These are phyloP conservation scores for Micrastur ruficollis DNA, from an alignment of 2,797 vertebrate genomes.

Conservation along the genomic window DNA sequence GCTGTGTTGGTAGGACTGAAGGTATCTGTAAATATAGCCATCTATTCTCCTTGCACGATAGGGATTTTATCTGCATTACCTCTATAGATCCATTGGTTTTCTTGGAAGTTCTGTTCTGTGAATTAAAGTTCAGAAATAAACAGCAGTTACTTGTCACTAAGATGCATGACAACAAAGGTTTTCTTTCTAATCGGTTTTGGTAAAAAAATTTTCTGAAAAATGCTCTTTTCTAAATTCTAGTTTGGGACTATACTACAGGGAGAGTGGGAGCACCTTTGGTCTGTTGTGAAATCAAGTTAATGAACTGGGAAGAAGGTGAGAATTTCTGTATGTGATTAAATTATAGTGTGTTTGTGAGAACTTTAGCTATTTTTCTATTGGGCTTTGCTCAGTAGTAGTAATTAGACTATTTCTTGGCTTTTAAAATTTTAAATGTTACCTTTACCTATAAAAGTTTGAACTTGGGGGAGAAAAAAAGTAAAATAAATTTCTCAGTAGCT, in stretches of 20 bases:
- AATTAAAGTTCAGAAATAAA: neutral
- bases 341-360: neutral
- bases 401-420: neutral
- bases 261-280: conserved; percentile 92
- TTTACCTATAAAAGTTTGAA: neutral
- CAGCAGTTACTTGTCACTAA: neutral
- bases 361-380: neutral
- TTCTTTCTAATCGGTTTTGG: neutral
- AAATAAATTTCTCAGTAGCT: neutral
- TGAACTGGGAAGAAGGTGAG: conserved; percentile 96
- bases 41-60: neutral
- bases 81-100: neutral
- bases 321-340: neutral
- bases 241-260: conserved; percentile 94
- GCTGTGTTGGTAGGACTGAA: neutral
- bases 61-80: neutral
- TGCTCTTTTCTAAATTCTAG: conserved; percentile 72
- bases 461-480: neutral
- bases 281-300: conserved; percentile 91
- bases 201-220: neutral
- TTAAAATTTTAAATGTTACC: neutral
- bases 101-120: neutral
- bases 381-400: neutral
- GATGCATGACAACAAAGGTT: neutral
- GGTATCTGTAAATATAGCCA: neutral